Base-by-base conservation (phyloP, 1,140 invertebrate genomes). In the Stenopsyche tienmushanensis region DNA sequence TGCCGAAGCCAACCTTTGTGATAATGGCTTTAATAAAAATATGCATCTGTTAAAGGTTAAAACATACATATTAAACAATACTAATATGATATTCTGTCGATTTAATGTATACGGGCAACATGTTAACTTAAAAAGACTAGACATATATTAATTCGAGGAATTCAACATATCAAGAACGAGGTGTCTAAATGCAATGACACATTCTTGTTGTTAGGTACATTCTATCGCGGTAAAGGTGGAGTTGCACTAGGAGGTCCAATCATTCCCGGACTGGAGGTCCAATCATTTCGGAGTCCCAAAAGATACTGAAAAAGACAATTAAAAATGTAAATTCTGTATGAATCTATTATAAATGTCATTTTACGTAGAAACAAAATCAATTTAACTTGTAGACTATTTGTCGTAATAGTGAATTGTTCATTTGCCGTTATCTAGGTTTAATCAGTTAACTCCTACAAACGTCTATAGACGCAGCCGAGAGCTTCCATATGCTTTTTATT, bases 221-320 rank as follows among this genome's bases (percentile, higher is more conserved):
- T 45, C 42, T 70, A 70, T 64, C 68, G 68, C 8, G 64, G 68
- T 10, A 66, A 34, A 0, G 68, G 60, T 5, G 64, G 54, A 0
- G 67, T 25, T 5, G 49, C 47, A 21, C 57, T 58, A 1, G 45
- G 57, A 3, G 67, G 26, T 1, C 68, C 68, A 13, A 70, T 64
- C 68, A 70, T 70, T 8, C 60, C 68, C 49, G 68, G 64, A 29
- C 68, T 70, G 3, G 68, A 3, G 67, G 26, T 1, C 68, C 68
- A 13, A 70, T 64, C 68, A 70, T 70, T 8, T 59, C 68, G 47
- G 68, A 64, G 68, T 34, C 68, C 68, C 5, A 70, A 41, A 15
- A 70, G 60, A 44, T 65, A 70, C 68, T 70, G 64, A 60, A 70
- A 67, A 20, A 50, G 10, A 65, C 17, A 26, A 18, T 44, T 58